Base-by-base conservation (phyloP, 2,797 vertebrate genomes). In the Pseudochromis fuscus region DNA sequence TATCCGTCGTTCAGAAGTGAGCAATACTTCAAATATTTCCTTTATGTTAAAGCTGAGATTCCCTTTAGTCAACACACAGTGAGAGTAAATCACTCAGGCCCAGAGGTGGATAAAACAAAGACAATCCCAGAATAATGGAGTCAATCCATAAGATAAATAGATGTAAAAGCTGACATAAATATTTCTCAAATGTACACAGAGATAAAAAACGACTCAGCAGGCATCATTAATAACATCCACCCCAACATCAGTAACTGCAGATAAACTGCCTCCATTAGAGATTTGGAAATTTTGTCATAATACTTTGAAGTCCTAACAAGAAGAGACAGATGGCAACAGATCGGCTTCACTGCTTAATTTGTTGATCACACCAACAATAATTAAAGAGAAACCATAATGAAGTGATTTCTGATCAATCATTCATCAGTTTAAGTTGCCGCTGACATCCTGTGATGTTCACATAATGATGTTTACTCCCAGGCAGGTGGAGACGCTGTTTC, bases 341-440 rank as follows among this genome's bases (percentile, higher is more conserved):
- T 16, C 46, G 53, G 25, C 44, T 67, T 33, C 12, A 19, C 11
- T 38, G 35, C 19, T 37, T 60, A 13, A 59, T 68, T 49, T 75
- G n/a, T 44, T 72, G 23, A 72, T 76, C 59, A 68, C 31, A 64
- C 21, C 15, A 67, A 38, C 23, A 46, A 16, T 19, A 60, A 67
- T 45, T 38, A 61, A 81, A 52, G 19, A 25, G 27, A 72, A 61
- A 38, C 10, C 44, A n/a, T 8, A 27, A 23, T 12, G 30, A 64
- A 50, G 52, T 45, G 35, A 80, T 46, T 61, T 77, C 40, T 59
- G 30, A 70, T 82, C 21, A 81, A 69, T 79, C 35, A 76, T 80
- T 75, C 8, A 68, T 73, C 42, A 9, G 27, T 50, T 37, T 28
- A 67, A 75, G 61, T 31, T 55, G 68, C 57, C 67, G 15, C 13